phyloP scores from a whole-genome alignment of 2,888 invertebrate genomes.

The Drosophila helvetica region DNA sequence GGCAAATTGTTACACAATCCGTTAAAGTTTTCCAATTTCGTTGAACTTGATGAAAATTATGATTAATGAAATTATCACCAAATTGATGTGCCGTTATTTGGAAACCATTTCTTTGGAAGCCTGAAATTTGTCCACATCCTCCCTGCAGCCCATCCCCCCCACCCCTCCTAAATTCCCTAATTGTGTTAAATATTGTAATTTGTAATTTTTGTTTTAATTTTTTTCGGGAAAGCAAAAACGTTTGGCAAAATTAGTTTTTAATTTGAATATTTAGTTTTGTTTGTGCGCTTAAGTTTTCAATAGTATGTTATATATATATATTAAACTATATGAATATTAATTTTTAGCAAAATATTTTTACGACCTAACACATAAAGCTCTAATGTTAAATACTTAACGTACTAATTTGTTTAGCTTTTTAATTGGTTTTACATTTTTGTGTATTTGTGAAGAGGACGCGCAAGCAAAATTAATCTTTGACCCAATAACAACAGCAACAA shows the following conservation, averaged over 20 bases:
- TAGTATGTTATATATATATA: conserved; percentile 72
- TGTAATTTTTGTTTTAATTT: conserved; percentile 70
- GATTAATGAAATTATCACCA: conserved; percentile 29
- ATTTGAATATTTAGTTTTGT: conserved; percentile 75
- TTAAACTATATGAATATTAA: conserved; percentile 77
- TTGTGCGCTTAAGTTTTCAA: conserved; percentile 79
- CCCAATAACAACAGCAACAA: conserved; percentile 29
- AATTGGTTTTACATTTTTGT: conserved; percentile 67
- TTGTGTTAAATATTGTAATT: conserved; percentile 78
- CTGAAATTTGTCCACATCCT: conserved; percentile 12
- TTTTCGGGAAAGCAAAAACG: conserved; percentile 82
- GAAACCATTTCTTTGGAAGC: conserved; percentile 32
- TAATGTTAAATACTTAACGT: conserved; percentile 66
- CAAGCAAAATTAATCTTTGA: conserved; percentile 54
- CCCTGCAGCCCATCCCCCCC: conserved; percentile 14
- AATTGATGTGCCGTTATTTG: conserved; percentile 53
- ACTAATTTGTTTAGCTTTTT: conserved; percentile 68
- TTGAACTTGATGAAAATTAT: conserved; percentile 22
- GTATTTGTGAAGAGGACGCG: conserved; percentile 61
- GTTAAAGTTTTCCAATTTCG: conserved; percentile 60
- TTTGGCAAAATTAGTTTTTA: conserved; percentile 81
- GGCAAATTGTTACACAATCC: conserved; percentile 71
- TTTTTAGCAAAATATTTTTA: conserved; percentile 81
- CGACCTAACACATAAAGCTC: conserved; percentile 59
- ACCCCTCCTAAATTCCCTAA: conserved; percentile 1